Base-by-base conservation (phyloP, 2,888 invertebrate species). In the Campopleginae sp. region DNA sequence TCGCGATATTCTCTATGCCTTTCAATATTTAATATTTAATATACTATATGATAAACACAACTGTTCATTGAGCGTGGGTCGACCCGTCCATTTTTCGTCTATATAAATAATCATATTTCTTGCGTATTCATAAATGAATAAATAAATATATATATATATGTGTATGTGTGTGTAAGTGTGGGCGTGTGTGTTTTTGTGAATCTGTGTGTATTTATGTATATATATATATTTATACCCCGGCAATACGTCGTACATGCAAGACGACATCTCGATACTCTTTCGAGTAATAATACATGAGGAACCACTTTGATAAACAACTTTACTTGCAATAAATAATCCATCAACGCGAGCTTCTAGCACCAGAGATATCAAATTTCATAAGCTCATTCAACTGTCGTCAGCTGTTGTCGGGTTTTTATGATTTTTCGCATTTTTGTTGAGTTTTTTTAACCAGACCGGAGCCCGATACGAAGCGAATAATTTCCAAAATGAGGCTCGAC, bases 41-140 rank as follows among this genome's bases (percentile, higher is more conserved):
- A 92, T 92, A 92, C 92, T 92, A 92, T 92, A 92, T 92, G 88
- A 91, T 92, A 93, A 93, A 93, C 92, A 92, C 91, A 93, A 93
- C 92, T 90, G 86, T 89, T 87, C 87, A 86, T 87, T 86, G 85
- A 85, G 82, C 80, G 86, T 87, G 86, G 87, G 87, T 89, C 90
- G 88, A 90, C 89, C 87, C 89, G 87, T 86, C 86, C 86, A 77
- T 85, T 71, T 84, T 72, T 78, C 75, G 51, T 76, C 74, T 77
- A 82, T 76, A 82, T 68, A 72, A 77, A 76, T 77, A 65, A 83
- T 76, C 27, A 58, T 80, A 38, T 68, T 63, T 76, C 12, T 80
- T 51, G 42, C 65, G 79, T 80, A 71, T 75, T 72, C 75, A 76
- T 72, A 76, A 51, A 58, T 48, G 51, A 46, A 82, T 76, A 65